A percentile compares a stretch with the other conserved stretches of the same genome.
Evolutionary conservation across 2,888 invertebrate genomes (phyloP).

Genomic region (Clitarchus hookeri): DNA sequence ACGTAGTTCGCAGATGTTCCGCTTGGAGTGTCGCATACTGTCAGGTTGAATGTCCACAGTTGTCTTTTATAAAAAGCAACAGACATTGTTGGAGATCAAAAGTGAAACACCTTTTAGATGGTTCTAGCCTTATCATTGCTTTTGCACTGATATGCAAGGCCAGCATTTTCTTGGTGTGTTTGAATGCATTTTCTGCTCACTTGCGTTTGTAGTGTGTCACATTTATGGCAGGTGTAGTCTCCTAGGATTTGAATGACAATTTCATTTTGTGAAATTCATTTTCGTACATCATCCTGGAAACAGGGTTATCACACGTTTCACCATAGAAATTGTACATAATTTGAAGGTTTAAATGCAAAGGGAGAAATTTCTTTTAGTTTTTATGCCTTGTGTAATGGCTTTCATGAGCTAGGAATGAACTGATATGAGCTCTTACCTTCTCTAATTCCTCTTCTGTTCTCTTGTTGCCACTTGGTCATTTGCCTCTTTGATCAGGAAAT

Average conservation of each 20-base stretch:
- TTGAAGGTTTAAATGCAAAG: not conserved
- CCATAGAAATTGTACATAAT: not conserved
- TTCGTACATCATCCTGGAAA: not conserved
- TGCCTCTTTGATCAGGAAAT: too few species aligned
- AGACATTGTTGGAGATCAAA: constrained; percentile 9
- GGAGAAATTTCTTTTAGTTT: not conserved
- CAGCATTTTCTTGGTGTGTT: too few species aligned
- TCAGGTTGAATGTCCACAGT: not conserved
- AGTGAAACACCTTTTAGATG: not conserved
- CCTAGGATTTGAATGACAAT: not conserved
- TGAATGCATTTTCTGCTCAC: too few species aligned
- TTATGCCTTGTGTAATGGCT: not conserved
- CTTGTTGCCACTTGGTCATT: not conserved
- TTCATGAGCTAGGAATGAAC: not conserved
- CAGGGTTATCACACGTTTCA: not conserved
- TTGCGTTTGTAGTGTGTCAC: not conserved
- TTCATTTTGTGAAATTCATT: not conserved
- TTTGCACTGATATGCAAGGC: too few species aligned
- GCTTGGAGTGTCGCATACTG: not conserved
- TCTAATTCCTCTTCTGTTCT: not conserved
- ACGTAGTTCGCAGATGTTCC: not conserved
- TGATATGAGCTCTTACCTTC: not conserved
- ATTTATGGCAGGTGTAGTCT: not conserved
- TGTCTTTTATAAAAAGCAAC: not conserved
- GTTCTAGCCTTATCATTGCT: not conserved